Conservation (phyloP, 2,797 vertebrate species). For the Heliangelus exortis region DNA sequence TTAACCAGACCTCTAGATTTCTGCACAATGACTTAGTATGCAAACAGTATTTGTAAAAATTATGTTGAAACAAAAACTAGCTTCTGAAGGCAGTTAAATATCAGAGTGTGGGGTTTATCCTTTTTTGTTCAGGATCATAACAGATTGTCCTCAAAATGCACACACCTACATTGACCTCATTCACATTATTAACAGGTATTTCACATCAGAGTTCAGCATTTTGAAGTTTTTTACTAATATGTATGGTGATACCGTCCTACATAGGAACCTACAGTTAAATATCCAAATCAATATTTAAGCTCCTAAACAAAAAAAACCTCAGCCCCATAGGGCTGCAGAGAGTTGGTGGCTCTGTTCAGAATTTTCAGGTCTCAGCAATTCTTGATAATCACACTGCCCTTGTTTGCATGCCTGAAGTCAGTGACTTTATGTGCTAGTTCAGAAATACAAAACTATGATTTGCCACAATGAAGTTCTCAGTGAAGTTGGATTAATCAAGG, state of each 20-base stretch:
- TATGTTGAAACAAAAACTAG: background rate
- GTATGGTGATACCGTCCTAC: background rate
- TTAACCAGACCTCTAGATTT: background rate
- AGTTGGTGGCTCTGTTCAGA: background rate
- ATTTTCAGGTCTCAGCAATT: background rate
- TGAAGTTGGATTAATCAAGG: background rate
- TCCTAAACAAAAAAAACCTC: background rate
- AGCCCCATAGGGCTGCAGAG: background rate
- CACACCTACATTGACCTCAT: background rate
- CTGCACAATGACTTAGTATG: fast-evolving
- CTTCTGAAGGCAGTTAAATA: background rate
- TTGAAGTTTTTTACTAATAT: background rate
- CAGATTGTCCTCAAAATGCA: background rate
- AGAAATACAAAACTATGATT: background rate
- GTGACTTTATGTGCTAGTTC: background rate
- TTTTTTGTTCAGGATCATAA: background rate
- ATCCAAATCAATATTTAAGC: background rate
- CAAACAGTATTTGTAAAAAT: background rate
- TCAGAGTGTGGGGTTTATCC: background rate
- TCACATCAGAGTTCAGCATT: background rate
- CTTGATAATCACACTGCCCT: background rate
- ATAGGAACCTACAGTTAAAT: background rate
- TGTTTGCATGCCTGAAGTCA: background rate
- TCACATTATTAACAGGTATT: background rate
- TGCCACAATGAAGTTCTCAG: background rate